These are phyloP conservation scores for Notodonta dromedarius DNA, from an alignment of 2,888 invertebrate species.

Conservation along the genomic window DNA sequence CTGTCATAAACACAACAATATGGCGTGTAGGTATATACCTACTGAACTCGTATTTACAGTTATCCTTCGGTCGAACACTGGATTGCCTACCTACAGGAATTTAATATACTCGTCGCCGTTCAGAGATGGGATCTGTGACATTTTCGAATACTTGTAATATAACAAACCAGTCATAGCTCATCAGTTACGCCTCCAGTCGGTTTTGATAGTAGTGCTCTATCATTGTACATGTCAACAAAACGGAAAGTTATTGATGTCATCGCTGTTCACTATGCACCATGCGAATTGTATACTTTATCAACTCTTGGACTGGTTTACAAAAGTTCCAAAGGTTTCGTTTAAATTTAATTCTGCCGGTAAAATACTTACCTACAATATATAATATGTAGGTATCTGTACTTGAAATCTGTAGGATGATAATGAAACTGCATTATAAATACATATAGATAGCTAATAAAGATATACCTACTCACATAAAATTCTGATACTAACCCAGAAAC, in stretches of 20 bases:
- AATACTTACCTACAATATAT: background rate
- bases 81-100: conserved; percentile 50
- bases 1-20: conserved; percentile 49
- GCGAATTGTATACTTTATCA: background rate
- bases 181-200: conserved; percentile 38
- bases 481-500: no score
- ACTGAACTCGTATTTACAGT: conserved; percentile 70
- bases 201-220: conserved; percentile 25
- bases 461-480: background rate
- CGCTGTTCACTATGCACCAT: conserved; percentile 11
- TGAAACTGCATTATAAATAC: background rate
- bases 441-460: background rate
- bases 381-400: background rate
- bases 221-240: conserved; percentile 20
- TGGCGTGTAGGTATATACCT: conserved; percentile 43
- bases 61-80: conserved; percentile 57
- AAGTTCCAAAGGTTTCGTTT: no score
- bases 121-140: conserved; percentile 54
- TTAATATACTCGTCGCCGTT: conserved; percentile 61
- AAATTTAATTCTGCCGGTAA: background rate
- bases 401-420: background rate
- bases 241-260: conserved; percentile 21
- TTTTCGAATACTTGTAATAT: conserved; percentile 32
- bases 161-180: conserved; percentile 24
- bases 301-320: background rate